A percentile compares a stretch with the other conserved stretches of the same genome.
These are phyloP conservation scores for Cheilosia variabilis DNA, from an alignment of 2,888 invertebrate species.

Conservation along the genomic window DNA sequence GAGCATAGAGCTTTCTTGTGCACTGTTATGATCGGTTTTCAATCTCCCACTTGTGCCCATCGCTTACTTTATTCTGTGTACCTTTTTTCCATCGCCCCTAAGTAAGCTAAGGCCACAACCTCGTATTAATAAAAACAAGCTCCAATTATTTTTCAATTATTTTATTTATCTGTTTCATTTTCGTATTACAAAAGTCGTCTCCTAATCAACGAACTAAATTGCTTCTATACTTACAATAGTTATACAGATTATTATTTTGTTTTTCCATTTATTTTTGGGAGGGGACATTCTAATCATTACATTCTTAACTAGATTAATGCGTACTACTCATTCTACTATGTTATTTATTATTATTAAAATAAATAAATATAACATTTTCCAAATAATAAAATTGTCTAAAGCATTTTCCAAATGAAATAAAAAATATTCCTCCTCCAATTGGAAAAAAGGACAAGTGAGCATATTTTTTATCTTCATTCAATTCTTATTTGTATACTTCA, in stretches of 20 bases:
- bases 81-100: too few relatives aligned
- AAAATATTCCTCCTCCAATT: constrained; percentile 43
- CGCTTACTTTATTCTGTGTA: too few relatives aligned
- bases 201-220: constrained; percentile 61
- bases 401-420: constrained; percentile 41
- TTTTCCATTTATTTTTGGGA: constrained; percentile 29
- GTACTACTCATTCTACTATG: constrained; percentile 48
- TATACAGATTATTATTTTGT: constrained; percentile 38
- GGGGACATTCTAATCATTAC: constrained; percentile 53
- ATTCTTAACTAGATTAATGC: constrained; percentile 72
- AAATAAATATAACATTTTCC: constrained; percentile 68
- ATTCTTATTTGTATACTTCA: constrained; percentile 1
- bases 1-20: too few relatives aligned
- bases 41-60: too few relatives aligned
- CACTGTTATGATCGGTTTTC: too few relatives aligned
- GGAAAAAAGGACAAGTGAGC: constrained; percentile 77
- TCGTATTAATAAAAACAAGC: too few relatives aligned
- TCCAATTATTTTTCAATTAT: constrained; percentile 38
- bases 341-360: constrained; percentile 61
- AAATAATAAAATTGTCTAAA: constrained; percentile 25
- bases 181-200: constrained; percentile 71
- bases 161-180: constrained; percentile 61
- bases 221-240: constrained; percentile 62
- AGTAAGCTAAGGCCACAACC: not conserved
- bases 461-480: constrained; percentile 16